These are phyloP conservation scores for Talpa occidentalis DNA, from an alignment of 2,113 vertebrate species.

Conservation along the genomic window DNA sequence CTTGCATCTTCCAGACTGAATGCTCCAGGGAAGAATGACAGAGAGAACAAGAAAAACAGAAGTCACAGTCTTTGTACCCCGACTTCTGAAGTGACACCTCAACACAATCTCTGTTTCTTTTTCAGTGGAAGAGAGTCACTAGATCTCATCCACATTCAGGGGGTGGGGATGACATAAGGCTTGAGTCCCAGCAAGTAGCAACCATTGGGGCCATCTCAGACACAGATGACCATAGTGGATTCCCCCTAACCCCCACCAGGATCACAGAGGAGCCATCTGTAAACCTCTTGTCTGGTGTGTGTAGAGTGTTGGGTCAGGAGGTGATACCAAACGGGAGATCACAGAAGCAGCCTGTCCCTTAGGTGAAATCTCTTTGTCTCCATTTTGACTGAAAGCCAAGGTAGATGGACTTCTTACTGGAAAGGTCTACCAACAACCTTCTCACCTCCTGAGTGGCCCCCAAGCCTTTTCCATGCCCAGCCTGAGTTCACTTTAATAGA, in stretches of 20 bases:
- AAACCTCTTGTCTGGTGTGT: background rate
- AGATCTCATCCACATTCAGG: background rate
- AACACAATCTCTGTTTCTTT: background rate
- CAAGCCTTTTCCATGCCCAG: background rate
- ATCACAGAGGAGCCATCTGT: background rate
- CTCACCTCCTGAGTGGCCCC: background rate
- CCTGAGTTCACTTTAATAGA: background rate
- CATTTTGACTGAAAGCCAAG: background rate
- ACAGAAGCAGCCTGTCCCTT: background rate
- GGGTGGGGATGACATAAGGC: background rate
- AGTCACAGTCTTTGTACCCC: background rate
- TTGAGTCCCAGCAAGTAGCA: background rate
- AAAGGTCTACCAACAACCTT: background rate
- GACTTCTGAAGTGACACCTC: background rate
- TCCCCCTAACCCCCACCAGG: background rate
- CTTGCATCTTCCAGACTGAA: background rate
- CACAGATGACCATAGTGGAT: no score
- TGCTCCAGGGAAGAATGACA: background rate
- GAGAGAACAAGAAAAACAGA: background rate
- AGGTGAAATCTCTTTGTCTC: background rate
- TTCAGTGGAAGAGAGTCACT: background rate
- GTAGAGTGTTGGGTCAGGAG: conserved; percentile 1
- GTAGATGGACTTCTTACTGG: background rate
- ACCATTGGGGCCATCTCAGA: background rate
- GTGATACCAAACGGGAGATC: conserved; percentile 44